Base-by-base conservation (phyloP, 2,797 vertebrate species). In the Discoglossus pictus region DNA sequence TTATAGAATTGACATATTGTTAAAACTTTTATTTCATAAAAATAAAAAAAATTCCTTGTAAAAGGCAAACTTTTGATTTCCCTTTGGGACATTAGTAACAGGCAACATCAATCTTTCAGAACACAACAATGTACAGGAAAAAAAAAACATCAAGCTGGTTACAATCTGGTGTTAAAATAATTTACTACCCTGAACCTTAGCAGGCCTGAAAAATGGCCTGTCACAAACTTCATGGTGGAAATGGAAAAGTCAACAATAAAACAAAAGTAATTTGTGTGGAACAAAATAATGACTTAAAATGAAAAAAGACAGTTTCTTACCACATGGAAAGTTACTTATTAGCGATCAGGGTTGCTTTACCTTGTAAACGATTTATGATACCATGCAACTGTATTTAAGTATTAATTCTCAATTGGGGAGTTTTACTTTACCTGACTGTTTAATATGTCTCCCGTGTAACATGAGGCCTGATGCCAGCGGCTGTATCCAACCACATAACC, bases 221-320 rank as follows among this genome's bases (percentile, higher is more conserved):
- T 25, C 23, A 23, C 46, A 27, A 42, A 42, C 46, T 63, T 63
- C 44, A 63, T 17, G 20, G 17, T 63, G 60, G 52, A 56, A 63
- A 55, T 51, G 38, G 52, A 53, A 71, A 71, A 71, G 50, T 71
- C 43, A 58, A 51, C 53, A 40, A 40, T 70, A 63, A 56, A 70
- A 70, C 61, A 70, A 71, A 71, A 71, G 60, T 71, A 71, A 64
- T 71, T 71, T 71, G 68, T 63, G 68, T 71, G 60, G 52, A 71
- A 64, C 68, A 71, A 51, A 64, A 64, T 71, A 64, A 64, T 71
- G 61, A 43, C 60, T 64, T 44, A 12, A 64, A 71, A 64, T 64
- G 23, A 48, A 47, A 71, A 31, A 62, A 64, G 27, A 25, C 52
- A 40, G 60, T 38, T 35, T 18, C 36, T 55, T 39, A 8, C 59